A percentile compares a stretch with the other conserved stretches of the same genome.
Evolutionary conservation across 2,113 vertebrate species (phyloP).

Genomic region (Scatophagus argus): DNA sequence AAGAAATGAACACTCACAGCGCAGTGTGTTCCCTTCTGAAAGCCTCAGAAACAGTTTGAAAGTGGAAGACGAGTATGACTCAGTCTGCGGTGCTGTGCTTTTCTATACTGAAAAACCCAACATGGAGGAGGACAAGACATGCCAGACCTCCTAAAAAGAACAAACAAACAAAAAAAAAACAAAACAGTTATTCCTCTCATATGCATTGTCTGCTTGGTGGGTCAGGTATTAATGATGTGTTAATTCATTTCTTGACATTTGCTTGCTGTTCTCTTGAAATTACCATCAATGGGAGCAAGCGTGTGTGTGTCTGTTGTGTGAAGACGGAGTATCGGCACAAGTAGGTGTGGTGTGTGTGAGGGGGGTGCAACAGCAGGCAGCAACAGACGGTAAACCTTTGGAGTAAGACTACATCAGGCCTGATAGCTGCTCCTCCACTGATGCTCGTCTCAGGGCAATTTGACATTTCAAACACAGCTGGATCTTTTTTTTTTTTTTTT

Average conservation of each 20-base stretch:
- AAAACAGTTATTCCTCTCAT: slow-evolving; percentile 1
- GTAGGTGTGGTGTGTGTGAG: slow-evolving; percentile 42
- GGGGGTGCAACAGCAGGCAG: slow-evolving; percentile 61
- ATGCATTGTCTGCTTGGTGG: slow-evolving; percentile 12
- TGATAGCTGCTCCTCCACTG: slow-evolving; percentile 40
- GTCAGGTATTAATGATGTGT: slow-evolving; percentile 71
- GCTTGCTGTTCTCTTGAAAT: slow-evolving; percentile 49
- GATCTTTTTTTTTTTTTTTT: slow-evolving; percentile 19
- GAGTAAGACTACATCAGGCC: slow-evolving; percentile 59
- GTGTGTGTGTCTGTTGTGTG: slow-evolving; percentile 52
- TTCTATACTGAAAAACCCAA: slow-evolving; percentile 44
- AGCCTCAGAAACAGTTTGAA: slow-evolving; percentile 46
- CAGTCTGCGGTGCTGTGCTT: slow-evolving; percentile 48
- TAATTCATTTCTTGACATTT: slow-evolving; percentile 67
- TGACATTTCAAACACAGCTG: slow-evolving; percentile 68
- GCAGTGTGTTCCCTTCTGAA: slow-evolving; percentile 50
- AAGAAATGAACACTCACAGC: slow-evolving; percentile 62
- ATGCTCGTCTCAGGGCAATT: slow-evolving; percentile 52
- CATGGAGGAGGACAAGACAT: slow-evolving; percentile 31
- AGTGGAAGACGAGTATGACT: slow-evolving; percentile 55
- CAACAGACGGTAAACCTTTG: slow-evolving; percentile 64
- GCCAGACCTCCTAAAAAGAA: slow-evolving; percentile 12
- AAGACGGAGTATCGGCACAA: slow-evolving; percentile 33
- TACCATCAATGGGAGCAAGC: slow-evolving; percentile 37
- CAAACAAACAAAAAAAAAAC: neutral